Evolutionary conservation across 1,140 invertebrate species (phyloP), one percentile per base, ranked within the genome.

Genomic region (Triops cancriformis): DNA sequence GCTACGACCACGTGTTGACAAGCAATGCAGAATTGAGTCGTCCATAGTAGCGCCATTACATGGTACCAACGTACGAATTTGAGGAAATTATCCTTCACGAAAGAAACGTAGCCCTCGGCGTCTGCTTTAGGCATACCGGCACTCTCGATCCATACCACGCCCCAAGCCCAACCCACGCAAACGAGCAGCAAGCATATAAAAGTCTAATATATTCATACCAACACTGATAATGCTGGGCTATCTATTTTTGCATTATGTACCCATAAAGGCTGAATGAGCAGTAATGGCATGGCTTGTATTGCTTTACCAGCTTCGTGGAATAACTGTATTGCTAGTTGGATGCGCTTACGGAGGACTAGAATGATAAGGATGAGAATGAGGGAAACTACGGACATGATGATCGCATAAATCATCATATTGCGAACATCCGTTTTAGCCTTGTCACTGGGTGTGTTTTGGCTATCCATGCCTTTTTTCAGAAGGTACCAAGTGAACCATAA

Each of bases 261-360:
- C 83, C 90, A 87, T 76, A 93, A 78, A 12, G 93, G 92, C 84
- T 93, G 90, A n/a, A 93, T 81, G 23, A 94, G 84, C n/a, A 94
- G 83, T 4, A 88, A 82, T 2, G 93, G 92, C 88, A 93, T 91
- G 5, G 87, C 83, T 26, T 84, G 84, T 12, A 94, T 85, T 10
- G 91, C 91, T 84, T 91, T 91, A 74, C 91, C 92, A 26, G 92
- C 90, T 85, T 94, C 92, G 78, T 88, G 87, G 82, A 94, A 93
- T 42, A 93, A 84, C 64, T 89, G 87, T 37, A 91, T 88, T 0
- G 92, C 91, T 74, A 93, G 84, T 37, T 86, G 83, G 74, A 93
- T 90, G 76, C 92, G 85, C 81, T 91, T 92, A 81, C 92, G 86
- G 89, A 94, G 89, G 0, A 90, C 89, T 26, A 93, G 81, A 6